Evolutionary conservation across 2,888 invertebrate genomes (phyloP), one percentile per base, ranked within the genome.

Genomic region (Ellobium chinense): DNA sequence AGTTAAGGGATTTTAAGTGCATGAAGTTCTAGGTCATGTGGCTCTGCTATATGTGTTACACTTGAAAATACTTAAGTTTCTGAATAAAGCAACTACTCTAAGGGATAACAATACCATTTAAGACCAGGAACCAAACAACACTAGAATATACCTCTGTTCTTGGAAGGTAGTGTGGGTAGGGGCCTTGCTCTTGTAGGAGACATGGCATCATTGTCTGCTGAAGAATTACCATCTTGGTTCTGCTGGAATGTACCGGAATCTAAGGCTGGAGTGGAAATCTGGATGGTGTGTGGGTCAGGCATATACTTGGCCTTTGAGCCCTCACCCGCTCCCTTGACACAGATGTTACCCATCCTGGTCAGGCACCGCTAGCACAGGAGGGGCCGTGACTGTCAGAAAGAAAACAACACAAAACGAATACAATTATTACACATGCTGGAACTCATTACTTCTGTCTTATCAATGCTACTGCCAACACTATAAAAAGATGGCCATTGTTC

Each of bases 101-200:
- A n/a, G n/a, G n/a, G n/a, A n/a, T n/a, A n/a, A n/a, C n/a, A n/a
- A n/a, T n/a, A n/a, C 46, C 18, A 46, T 46, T 46, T 18, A 12
- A 46, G 7, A 18, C 46, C 46, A 46, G 46, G 18, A 7, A 46
- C 46, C 46, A 12, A 7, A 46, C 46, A 46, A 7, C 7, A 46
- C 7, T 46, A 18, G 18, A 12, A 7, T 18, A 46, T 39, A 82
- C 82, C 79, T 82, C 78, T 78, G 54, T 79, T 79, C 60, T 60
- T 79, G 18, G 72, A 34, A 2, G 82, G 76, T 27, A 58, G 58
- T 54, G 70, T 31, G 21, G 82, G 79, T 29, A 82, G 39, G 1
- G 82, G 79, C 31, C 72, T 46, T 12, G 69, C 18, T 54, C 66
- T 65, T 36, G 65, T 68, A 3, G 66, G 21, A 29, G 76, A 31